These are phyloP conservation scores for Ptychochromis oligacanthus DNA, from an alignment of 2,113 vertebrate species.

Conservation along the genomic window DNA sequence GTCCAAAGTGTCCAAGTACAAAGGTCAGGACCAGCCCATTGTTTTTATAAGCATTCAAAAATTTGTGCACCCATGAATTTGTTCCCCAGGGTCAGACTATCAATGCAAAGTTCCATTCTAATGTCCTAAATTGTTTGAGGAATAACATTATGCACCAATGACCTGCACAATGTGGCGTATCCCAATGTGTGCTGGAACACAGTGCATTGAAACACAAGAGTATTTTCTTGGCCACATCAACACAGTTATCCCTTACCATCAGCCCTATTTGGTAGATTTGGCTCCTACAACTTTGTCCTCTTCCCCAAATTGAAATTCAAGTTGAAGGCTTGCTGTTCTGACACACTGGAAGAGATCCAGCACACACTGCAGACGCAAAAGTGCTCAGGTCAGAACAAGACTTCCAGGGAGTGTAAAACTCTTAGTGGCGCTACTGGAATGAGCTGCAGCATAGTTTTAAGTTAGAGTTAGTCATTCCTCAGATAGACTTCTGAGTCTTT, in stretches of 20 bases:
- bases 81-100: too few species aligned
- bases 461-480: background rate
- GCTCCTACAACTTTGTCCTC: background rate
- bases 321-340: background rate
- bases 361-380: background rate
- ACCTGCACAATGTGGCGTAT: too few species aligned
- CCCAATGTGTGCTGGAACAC: background rate
- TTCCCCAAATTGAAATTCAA: conserved; percentile 7
- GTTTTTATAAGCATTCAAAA: too few species aligned
- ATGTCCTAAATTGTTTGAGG: too few species aligned
- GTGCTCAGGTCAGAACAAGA: background rate
- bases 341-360: conserved; percentile 1
- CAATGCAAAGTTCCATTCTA: too few species aligned
- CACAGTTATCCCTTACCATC: background rate
- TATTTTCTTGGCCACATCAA: background rate
- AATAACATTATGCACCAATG: too few species aligned
- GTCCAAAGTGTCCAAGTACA: background rate
- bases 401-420: conserved; percentile 7
- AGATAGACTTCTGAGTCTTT: background rate
- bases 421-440: background rate
- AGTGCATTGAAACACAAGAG: background rate
- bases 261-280: background rate
- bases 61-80: too few species aligned
- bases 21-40: background rate
- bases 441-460: background rate